Evolutionary conservation across 2,113 vertebrate species (phyloP).

Genomic region (Lathamus discolor): DNA sequence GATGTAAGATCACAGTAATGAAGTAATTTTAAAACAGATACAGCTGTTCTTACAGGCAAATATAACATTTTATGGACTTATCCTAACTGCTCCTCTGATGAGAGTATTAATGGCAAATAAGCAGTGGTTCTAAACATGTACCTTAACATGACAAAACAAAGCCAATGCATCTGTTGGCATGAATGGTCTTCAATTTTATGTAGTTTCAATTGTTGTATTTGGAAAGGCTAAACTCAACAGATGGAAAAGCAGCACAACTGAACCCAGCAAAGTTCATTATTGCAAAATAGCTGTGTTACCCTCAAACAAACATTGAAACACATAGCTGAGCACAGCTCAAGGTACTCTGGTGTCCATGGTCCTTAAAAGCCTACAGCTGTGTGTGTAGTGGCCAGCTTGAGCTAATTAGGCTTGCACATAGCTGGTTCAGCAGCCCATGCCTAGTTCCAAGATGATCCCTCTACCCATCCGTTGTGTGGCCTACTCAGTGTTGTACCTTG

Average conservation of each 20-base stretch:
- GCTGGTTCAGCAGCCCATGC: neutral
- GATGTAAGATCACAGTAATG: neutral
- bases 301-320: neutral
- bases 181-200: neutral
- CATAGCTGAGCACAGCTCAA: neutral
- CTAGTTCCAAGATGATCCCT: neutral
- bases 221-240: neutral
- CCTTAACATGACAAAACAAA: neutral
- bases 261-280: neutral
- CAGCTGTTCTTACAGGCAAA: neutral
- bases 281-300: neutral
- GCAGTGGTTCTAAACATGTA: neutral
- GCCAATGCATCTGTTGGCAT: neutral
- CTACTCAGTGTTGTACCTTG: neutral
- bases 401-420: fast-evolving
- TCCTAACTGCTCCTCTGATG: neutral
- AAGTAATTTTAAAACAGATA: neutral
- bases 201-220: neutral
- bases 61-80: neutral
- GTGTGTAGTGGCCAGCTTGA: neutral
- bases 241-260: neutral
- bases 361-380: neutral
- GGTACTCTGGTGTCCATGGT: neutral
- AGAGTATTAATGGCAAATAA: neutral
- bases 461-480: too few relatives aligned